Evolutionary conservation across 30 jellyfish, hydroid and myxozoan species (phyloP).

Genomic region (Morbakka virulenta): DNA sequence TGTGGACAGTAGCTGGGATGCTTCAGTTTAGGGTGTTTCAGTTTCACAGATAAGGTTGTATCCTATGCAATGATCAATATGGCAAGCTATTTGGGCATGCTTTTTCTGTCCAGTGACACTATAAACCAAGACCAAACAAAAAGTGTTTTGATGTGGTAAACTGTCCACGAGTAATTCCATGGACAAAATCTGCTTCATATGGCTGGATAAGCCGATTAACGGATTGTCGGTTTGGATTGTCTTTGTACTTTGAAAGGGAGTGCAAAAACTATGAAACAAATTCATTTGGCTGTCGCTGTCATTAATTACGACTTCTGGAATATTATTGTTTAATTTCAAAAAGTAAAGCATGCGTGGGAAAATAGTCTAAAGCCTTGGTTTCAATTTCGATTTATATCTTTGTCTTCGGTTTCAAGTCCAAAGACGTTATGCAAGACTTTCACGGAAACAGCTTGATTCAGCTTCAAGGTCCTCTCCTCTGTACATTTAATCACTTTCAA

Average conservation of each 20-base stretch:
- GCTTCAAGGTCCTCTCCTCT: background rate
- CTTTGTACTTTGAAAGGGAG: background rate
- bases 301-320: no score
- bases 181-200: slow-evolving; percentile 18
- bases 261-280: slow-evolving; percentile 16
- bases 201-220: slow-evolving; percentile 4
- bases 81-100: slow-evolving; percentile 44
- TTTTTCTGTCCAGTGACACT: slow-evolving; percentile 38
- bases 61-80: slow-evolving; percentile 42
- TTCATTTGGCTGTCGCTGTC: no score
- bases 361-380: slow-evolving; percentile 11
- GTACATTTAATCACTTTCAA: background rate
- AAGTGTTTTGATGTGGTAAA: slow-evolving; percentile 18
- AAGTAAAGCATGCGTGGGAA: no score
- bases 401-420: slow-evolving; percentile 20
- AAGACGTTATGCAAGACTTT: background rate
- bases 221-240: background rate
- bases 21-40: slow-evolving; percentile 52
- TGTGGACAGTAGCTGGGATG: slow-evolving; percentile 7
- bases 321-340: slow-evolving; percentile 5
- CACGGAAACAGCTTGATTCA: slow-evolving; percentile 12
- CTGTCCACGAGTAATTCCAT: slow-evolving; percentile 33
- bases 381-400: background rate
- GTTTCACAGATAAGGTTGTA: slow-evolving; percentile 42
- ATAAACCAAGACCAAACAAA: slow-evolving; percentile 21